phyloP scores from a whole-genome alignment of 2,888 invertebrate genomes.

The Phragmatobia fuliginosa region DNA sequence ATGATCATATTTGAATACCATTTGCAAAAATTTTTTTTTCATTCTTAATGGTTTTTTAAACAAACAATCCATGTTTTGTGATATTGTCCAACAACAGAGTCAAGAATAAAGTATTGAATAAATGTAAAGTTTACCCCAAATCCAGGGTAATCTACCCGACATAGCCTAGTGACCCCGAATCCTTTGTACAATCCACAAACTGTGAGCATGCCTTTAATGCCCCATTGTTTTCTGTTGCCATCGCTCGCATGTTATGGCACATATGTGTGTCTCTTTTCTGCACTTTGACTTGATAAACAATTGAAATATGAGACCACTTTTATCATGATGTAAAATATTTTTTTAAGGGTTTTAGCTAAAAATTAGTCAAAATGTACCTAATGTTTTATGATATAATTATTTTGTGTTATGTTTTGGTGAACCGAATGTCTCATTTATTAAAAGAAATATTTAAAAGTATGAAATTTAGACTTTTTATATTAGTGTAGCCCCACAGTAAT shows the following conservation, averaged over 20 bases:
- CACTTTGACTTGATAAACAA: conserved; percentile 60
- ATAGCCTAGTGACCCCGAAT: conserved; percentile 65
- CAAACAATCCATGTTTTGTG: not conserved
- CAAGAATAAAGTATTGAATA: not conserved
- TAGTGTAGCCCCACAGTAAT: no score
- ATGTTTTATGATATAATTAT: no score
- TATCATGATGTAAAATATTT: conserved; percentile 7
- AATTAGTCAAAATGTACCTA: no score
- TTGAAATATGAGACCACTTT: conserved; percentile 45
- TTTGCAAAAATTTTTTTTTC: no score
- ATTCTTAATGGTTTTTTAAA: no score
- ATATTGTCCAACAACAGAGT: not conserved
- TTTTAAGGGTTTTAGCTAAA: not conserved
- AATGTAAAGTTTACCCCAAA: conserved; percentile 46
- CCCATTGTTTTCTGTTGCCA: conserved; percentile 63
- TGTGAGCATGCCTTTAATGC: conserved; percentile 70
- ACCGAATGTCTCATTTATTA: no score
- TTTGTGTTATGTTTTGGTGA: no score
- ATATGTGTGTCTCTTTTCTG: conserved; percentile 50
- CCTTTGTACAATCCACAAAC: conserved; percentile 75
- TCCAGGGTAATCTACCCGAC: conserved; percentile 55
- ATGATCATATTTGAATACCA: no score
- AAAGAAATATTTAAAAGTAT: no score
- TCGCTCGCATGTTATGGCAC: conserved; percentile 38
- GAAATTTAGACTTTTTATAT: no score